phyloP scores from a whole-genome alignment of 2,888 invertebrate species.

The Brachycybe producta region DNA sequence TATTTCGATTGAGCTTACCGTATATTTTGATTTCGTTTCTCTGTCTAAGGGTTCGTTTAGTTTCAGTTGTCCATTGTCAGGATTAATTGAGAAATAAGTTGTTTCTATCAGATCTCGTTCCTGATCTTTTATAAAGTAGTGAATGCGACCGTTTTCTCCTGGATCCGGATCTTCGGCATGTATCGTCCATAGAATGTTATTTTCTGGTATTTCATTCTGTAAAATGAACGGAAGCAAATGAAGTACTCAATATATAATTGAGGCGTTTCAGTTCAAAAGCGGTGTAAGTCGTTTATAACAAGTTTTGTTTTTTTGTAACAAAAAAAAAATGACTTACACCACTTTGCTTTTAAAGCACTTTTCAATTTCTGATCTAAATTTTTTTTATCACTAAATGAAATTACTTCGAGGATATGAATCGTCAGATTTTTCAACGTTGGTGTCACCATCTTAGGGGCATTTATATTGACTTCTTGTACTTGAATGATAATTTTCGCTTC shows the following conservation, averaged over 20 bases:
- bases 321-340: too few species aligned
- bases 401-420: conserved; percentile 68
- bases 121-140: conserved; percentile 7
- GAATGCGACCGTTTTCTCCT: conserved; percentile 15
- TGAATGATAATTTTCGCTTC: conserved; percentile 54
- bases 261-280: too few species aligned
- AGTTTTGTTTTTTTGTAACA: too few species aligned
- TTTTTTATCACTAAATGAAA: too few species aligned
- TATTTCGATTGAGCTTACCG: conserved; percentile 34
- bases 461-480: conserved; percentile 36
- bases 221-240: too few species aligned
- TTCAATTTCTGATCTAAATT: too few species aligned
- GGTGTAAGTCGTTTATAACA: too few species aligned
- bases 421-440: conserved; percentile 62
- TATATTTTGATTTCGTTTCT: conserved; percentile 53
- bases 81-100: conserved; percentile 64
- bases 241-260: too few species aligned
- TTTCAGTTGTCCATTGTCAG: conserved; percentile 62
- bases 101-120: conserved; percentile 36
- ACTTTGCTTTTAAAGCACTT: too few species aligned
- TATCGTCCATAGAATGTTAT: conserved; percentile 3
- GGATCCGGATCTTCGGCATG: conserved; percentile 13
- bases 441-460: conserved; percentile 64
- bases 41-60: conserved; percentile 66
- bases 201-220: not conserved